These are phyloP conservation scores for Armadillidium nasatum DNA, from an alignment of 1,140 invertebrate genomes.

Conservation along the genomic window DNA sequence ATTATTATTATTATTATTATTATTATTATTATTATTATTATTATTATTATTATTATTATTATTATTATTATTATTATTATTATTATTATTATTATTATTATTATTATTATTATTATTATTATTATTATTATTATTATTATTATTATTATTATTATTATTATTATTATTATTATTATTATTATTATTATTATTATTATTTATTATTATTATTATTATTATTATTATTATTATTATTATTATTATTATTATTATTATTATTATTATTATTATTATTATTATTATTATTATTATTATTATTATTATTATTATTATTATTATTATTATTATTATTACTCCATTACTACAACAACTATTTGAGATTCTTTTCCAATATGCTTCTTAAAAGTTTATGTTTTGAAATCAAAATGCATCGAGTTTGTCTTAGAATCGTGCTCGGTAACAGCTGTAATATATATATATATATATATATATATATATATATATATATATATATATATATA, in stretches of 20 bases:
- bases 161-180: constrained; percentile 12
- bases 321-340: neutral
- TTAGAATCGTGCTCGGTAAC: too few relatives aligned
- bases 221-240: too few relatives aligned
- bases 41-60: constrained; percentile 15
- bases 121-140: constrained; percentile 11
- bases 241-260: too few relatives aligned
- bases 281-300: too few relatives aligned
- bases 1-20: constrained; percentile 15
- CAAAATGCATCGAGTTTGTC: too few relatives aligned
- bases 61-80: constrained; percentile 15
- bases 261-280: too few relatives aligned
- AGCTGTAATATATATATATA: too few relatives aligned
- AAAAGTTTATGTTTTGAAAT: too few relatives aligned
- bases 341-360: neutral
- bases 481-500: too few relatives aligned
- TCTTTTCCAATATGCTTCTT: too few relatives aligned
- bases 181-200: neutral
- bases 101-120: constrained; percentile 15
- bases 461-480: too few relatives aligned
- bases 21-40: constrained; percentile 15
- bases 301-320: neutral
- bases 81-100: constrained; percentile 15
- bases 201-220: too few relatives aligned
- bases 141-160: constrained; percentile 15